Base-by-base conservation (phyloP, 1,140 invertebrate species). In the Ericerus pela region DNA sequence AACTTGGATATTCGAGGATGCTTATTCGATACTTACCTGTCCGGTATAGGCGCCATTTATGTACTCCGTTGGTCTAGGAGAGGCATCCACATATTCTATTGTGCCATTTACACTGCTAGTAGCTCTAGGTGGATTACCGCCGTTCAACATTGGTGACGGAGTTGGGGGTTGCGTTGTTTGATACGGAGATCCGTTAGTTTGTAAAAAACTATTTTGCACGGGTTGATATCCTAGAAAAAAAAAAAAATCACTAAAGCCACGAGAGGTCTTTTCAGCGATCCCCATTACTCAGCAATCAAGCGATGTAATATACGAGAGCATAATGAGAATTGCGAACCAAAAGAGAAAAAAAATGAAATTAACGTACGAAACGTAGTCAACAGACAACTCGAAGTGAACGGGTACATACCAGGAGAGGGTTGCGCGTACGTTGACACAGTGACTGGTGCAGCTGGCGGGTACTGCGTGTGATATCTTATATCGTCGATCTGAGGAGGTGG, bases 401-500 rank as follows among this genome's bases (percentile, higher is more conserved):
- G 4, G 3, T 26, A 29, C 47, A 58, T 58, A 63, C 62, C 61
- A 41, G 62, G 61, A 22, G 62, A 51, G n/a, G 60, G 47, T 12
- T 61, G 60, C 37, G 60, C 57, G 28, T 33, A 29, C 1, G 54
- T 27, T 1, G 54, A 38, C 38, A 36, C 54, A 3, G 54, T 30
- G 2, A 30, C 47, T 24, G 41, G 41, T 5, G 41, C 41, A 22
- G 10, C 51, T 54, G 57, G 24, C 54, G 58, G 54, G 47, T 64
- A 64, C 55, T 64, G 63, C 10, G 63, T 55, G 43, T 61, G 60
- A 53, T 64, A 63, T 57, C 63, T 58, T 12, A 64, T 14, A 26
- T 64, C 63, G 31, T 64, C 62, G 28, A 64, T 55, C 27, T 63
- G 63, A 33, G 60, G 61, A 20, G 62, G 38, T 12, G 63, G 62